Conservation (phyloP, 2,888 invertebrate genomes). For the Hartigia nigra region DNA sequence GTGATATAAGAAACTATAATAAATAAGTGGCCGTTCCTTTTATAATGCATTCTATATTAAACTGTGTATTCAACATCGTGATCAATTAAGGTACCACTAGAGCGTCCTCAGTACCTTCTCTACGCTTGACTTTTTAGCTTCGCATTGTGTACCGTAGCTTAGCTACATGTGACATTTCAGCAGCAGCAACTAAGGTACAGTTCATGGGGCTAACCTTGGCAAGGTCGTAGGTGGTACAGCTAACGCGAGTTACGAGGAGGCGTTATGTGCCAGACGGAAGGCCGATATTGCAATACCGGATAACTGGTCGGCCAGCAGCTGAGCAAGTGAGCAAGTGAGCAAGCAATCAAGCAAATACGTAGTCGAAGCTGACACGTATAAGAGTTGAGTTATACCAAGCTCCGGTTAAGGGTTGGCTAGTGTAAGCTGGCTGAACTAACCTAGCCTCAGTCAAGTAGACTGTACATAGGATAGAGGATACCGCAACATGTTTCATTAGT, state of each 20-base stretch:
- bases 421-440: not conserved
- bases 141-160: not conserved
- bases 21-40: not conserved
- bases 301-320: not conserved
- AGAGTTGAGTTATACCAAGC: not conserved
- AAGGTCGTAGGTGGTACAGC: not conserved
- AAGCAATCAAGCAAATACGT: not conserved
- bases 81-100: not conserved
- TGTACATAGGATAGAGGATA: conserved; percentile 21
- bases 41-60: not conserved
- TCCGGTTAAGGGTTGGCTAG: not conserved
- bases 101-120: not conserved
- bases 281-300: not conserved
- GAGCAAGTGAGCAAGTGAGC: too few species aligned
- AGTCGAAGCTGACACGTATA: not conserved
- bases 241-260: not conserved
- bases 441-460: not conserved
- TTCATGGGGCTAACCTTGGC: not conserved
- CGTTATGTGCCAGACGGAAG: not conserved
- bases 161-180: not conserved
- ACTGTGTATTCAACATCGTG: not conserved
- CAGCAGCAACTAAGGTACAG: not conserved
- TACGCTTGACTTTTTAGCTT: not conserved
- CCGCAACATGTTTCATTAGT: conserved; percentile 39
- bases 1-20: too few species aligned